These are phyloP conservation scores for Drosophila paramelanica DNA, from an alignment of 2,888 invertebrate species.

Conservation along the genomic window DNA sequence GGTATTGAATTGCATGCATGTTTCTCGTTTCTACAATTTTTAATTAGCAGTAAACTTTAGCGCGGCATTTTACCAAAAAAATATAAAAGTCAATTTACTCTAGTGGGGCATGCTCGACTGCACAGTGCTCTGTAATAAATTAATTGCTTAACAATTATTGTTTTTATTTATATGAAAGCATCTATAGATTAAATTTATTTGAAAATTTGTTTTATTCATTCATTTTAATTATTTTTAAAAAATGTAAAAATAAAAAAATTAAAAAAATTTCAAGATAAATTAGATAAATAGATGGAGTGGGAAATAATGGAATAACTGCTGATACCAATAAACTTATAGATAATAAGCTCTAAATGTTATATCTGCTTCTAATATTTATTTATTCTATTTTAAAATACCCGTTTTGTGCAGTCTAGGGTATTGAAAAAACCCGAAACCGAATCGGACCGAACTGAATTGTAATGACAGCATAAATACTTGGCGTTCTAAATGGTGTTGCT, in stretches of 20 bases:
- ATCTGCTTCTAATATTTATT: background rate
- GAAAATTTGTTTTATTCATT: too few species aligned
- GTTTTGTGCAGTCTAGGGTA: conserved; percentile 29
- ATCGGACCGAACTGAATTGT: conserved; percentile 62
- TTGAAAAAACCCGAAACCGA: conserved; percentile 47
- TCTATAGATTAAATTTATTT: too few species aligned
- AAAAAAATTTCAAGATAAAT: too few species aligned
- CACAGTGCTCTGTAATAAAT: background rate
- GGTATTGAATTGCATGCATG: conserved; percentile 78
- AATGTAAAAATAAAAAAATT: too few species aligned
- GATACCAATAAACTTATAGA: too few species aligned
- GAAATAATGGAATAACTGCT: too few species aligned
- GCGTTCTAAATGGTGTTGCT: conserved; percentile 54
- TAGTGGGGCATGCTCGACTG: background rate
- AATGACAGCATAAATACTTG: conserved; percentile 78
- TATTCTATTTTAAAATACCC: background rate
- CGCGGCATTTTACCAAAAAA: conserved; percentile 48
- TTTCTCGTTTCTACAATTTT: conserved; percentile 81
- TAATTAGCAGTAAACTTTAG: conserved; percentile 84
- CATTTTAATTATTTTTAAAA: too few species aligned
- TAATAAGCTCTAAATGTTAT: too few species aligned
- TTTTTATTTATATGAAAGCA: background rate
- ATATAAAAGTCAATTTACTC: conserved; percentile 9
- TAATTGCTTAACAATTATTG: background rate
- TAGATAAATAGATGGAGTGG: too few species aligned